These are phyloP conservation scores for Tyrannus savana DNA, from an alignment of 2,113 vertebrate genomes.

Conservation along the genomic window DNA sequence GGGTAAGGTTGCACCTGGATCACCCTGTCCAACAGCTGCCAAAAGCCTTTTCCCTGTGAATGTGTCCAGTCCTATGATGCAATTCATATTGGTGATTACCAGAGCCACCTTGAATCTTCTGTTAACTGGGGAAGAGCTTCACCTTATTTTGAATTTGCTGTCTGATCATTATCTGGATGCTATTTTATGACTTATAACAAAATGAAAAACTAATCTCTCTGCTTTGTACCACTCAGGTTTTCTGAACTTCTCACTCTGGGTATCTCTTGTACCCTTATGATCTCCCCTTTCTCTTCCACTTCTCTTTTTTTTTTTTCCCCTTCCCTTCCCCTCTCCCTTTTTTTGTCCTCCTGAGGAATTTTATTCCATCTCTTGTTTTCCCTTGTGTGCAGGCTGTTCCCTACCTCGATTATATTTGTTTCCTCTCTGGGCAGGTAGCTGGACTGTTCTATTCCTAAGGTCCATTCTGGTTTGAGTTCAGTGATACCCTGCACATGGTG, in stretches of 20 bases:
- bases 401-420: not conserved
- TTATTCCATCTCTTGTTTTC: not conserved
- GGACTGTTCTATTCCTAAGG: not conserved
- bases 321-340: too few species aligned
- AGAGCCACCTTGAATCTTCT: not conserved
- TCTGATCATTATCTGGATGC: not conserved
- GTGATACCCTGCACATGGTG: not conserved
- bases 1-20: not conserved
- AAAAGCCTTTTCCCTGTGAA: not conserved
- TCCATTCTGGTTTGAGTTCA: not conserved
- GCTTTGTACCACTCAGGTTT: not conserved
- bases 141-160: not conserved
- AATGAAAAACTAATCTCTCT: not conserved
- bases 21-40: not conserved
- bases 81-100: not conserved
- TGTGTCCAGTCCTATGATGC: rapidly evolving
- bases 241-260: not conserved
- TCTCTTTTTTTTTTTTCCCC: not conserved
- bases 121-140: not conserved
- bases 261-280: not conserved
- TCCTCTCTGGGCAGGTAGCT: not conserved
- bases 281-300: not conserved
- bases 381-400: not conserved
- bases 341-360: not conserved
- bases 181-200: not conserved